Evolutionary conservation across 1,140 invertebrate species (phyloP), one percentile per base, ranked within the genome.

Genomic region (Holcopasites calliopsidis): DNA sequence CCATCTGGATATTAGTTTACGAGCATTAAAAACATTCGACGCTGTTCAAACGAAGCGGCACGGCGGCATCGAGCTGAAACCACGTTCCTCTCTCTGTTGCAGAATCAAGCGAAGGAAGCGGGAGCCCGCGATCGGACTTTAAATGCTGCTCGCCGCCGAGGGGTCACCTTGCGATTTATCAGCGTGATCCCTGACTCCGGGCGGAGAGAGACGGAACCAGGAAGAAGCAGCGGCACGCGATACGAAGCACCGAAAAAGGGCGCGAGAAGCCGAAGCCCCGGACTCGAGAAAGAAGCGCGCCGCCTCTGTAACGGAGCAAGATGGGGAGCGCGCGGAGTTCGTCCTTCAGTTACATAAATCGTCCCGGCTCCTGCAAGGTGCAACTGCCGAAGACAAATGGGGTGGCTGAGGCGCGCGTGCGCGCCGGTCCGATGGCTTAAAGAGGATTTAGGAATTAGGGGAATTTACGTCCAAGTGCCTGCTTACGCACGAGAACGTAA

Each of bases 81-180:
- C 64, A 70, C 68, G 77, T 75, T 33, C 35, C 69, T 76, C 81
- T 86, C 26, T 85, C 55, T 88, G 87, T 88, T 88, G 38, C 86
- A 88, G 87, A 79, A 76, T 77, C 60, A 84, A 52, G 42, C 62
- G 73, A 57, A 81, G 76, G 76, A 60, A 31, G 66, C 35, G 40
- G 60, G 64, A 42, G 42, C 71, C 68, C 76, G 62, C 74, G 71
- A 73, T 61, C 76, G 76, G 85, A 85, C 75, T 87, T 77, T 79
- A 78, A 79, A 77, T 84, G 80, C n/a, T n/a, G n/a, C 76, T 64
- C 54, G 44, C 72, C 72, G 73, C 75, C 54, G 76, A 78, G 79
- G 71, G 78, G 69, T 79, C 65, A n/a, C n/a, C n/a, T 66, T 69
- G 57, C 58, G 69, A 85, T 84, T 85, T 85, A 76, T 73, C 69